Evolutionary conservation across 2,888 invertebrate genomes (phyloP).

Genomic region (Norana najaformis): DNA sequence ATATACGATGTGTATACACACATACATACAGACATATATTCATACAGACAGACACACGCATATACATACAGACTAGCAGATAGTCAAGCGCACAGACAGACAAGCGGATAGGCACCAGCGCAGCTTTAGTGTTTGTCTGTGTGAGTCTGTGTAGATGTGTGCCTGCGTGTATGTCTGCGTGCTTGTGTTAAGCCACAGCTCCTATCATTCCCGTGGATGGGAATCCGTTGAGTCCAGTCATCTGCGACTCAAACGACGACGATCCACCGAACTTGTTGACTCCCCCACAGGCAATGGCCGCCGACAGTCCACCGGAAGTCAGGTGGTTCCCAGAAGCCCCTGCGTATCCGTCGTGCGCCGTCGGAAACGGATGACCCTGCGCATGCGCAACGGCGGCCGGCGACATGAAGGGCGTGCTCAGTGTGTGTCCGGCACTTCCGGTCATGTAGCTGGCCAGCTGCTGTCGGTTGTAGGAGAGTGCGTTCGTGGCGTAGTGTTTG

Average conservation of each 20-base stretch:
- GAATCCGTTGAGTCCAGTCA: background rate
- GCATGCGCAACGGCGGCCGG: conserved; percentile 8
- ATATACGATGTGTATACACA: too few relatives aligned
- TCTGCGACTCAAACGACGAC: background rate
- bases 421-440: background rate
- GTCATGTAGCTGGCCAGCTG: conserved; percentile 25
- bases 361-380: conserved; percentile 20
- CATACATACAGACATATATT: background rate
- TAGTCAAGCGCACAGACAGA: background rate
- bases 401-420: conserved; percentile 17
- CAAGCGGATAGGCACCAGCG: background rate
- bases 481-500: conserved; percentile 19
- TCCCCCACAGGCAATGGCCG: conserved; percentile 15
- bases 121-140: background rate
- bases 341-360: conserved; percentile 19
- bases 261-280: background rate
- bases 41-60: background rate
- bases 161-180: background rate
- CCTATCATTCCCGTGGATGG: background rate
- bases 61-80: background rate
- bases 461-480: background rate
- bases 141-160: background rate
- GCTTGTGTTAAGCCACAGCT: background rate
- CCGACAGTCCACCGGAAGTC: background rate
- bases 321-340: conserved; percentile 19